Evolutionary conservation across 2,888 invertebrate genomes (phyloP).

Genomic region (Oscheius onirici): DNA sequence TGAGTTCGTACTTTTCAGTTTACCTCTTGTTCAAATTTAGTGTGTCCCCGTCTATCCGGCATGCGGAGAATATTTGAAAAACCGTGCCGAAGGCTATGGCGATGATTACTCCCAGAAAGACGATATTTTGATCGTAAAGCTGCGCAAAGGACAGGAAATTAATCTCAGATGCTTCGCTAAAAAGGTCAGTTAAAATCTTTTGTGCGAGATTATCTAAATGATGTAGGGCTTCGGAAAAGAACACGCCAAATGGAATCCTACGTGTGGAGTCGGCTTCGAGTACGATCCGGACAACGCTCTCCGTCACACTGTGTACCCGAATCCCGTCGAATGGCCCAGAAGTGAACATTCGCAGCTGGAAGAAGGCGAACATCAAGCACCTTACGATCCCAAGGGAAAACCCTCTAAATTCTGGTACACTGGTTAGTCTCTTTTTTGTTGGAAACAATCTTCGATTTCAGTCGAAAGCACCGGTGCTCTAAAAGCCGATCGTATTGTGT

Average conservation of each 20-base stretch:
- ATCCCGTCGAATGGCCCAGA: conserved; percentile 79
- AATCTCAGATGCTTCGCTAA: conserved; percentile 95
- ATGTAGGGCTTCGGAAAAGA: conserved; percentile 86
- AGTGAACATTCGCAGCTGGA: conserved; percentile 83
- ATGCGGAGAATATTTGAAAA: conserved; percentile 32
- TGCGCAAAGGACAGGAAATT: conserved; percentile 87
- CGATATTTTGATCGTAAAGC: conserved; percentile 81
- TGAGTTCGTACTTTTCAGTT: background rate
- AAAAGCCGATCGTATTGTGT: conserved; percentile 94
- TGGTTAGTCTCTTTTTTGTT: conserved; percentile 24
- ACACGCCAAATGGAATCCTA: conserved; percentile 99
- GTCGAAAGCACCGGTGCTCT: conserved; percentile 94
- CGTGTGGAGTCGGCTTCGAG: conserved; percentile 96
- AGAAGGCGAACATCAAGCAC: conserved; percentile 81
- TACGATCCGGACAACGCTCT: conserved; percentile 98
- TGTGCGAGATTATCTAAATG: background rate
- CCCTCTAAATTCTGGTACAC: conserved; percentile 92
- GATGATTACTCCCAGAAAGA: conserved; percentile 44
- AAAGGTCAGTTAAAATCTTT: conserved; percentile 75
- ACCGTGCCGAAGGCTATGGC: conserved; percentile 35
- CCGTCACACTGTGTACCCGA: conserved; percentile 81
- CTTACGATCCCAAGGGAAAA: conserved; percentile 91
- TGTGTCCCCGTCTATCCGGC: conserved; percentile 29
- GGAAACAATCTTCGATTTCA: conserved; percentile 24
- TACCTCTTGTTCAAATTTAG: conserved; percentile 13